Evolutionary conservation across 2,888 invertebrate genomes (phyloP).

Genomic region (Cloeon dipterum): DNA sequence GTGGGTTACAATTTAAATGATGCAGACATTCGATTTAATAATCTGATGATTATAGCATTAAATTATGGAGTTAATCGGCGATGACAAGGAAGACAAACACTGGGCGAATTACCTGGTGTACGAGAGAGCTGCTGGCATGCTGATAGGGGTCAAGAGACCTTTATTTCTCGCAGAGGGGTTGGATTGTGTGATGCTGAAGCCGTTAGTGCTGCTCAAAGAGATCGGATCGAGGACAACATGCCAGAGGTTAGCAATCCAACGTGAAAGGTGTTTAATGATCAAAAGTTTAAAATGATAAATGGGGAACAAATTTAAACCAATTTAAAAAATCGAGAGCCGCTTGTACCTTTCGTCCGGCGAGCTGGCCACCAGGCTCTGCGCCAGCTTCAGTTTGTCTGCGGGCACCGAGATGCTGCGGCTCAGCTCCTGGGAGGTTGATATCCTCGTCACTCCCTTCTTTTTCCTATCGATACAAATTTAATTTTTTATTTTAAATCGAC

Average conservation of each 20-base stretch:
- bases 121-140: constrained; percentile 30
- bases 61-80: not conserved
- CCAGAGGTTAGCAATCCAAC: too few species aligned
- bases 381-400: constrained; percentile 36
- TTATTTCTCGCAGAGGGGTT: constrained; percentile 11
- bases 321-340: too few species aligned
- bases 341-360: constrained; percentile 26
- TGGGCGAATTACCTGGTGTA: constrained; percentile 27
- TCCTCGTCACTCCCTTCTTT: constrained; percentile 38
- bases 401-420: constrained; percentile 75
- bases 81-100: not conserved
- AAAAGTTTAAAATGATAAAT: not conserved
- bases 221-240: not conserved
- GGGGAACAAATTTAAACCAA: not conserved
- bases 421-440: constrained; percentile 46
- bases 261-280: too few species aligned
- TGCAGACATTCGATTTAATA: too few species aligned
- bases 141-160: constrained; percentile 29
- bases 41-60: not conserved
- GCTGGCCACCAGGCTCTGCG: constrained; percentile 15
- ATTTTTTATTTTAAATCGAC: constrained; percentile 3
- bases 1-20: too few species aligned
- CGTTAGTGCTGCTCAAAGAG: constrained; percentile 7
- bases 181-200: constrained; percentile 12
- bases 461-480: constrained; percentile 25